Percentiles rank a stretch among this genome's conserved stretches.
Conservation (phyloP, 2,888 invertebrate species). For the Tillus elongatus region DNA sequence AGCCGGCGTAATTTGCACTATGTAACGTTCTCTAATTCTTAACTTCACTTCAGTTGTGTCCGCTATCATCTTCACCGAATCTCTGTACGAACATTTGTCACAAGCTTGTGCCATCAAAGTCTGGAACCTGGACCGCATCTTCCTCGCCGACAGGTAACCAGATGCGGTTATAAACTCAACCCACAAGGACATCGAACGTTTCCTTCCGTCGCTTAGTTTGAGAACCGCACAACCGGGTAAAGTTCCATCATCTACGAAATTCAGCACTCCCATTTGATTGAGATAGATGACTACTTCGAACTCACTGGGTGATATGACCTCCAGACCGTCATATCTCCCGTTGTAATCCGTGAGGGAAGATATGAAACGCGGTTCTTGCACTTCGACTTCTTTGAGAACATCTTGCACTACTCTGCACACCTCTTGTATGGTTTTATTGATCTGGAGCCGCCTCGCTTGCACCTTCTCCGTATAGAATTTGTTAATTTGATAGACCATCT, state of each 20-base stretch:
- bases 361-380: constrained; percentile 76
- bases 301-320: constrained; percentile 68
- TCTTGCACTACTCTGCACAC: constrained; percentile 76
- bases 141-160: constrained; percentile 74
- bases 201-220: constrained; percentile 76
- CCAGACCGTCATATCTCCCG: constrained; percentile 68
- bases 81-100: constrained; percentile 72
- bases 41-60: constrained; percentile 76
- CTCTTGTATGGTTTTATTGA: constrained; percentile 66
- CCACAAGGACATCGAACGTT: constrained; percentile 82
- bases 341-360: constrained; percentile 68
- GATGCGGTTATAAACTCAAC: constrained; percentile 84
- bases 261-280: constrained; percentile 85
- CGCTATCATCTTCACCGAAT: constrained; percentile 72
- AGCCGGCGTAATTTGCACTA: constrained; percentile 77
- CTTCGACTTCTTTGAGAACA: constrained; percentile 75
- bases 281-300: constrained; percentile 77
- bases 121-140: constrained; percentile 75
- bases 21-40: constrained; percentile 64
- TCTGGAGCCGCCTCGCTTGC: constrained; percentile 57
- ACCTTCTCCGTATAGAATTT: constrained; percentile 73
- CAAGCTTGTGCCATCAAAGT: constrained; percentile 67
- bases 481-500: constrained; percentile 84
- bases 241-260: constrained; percentile 80
- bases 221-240: constrained; percentile 76